Conservation (phyloP, 2,113 vertebrate species). For the Lophochroa leadbeateri region DNA sequence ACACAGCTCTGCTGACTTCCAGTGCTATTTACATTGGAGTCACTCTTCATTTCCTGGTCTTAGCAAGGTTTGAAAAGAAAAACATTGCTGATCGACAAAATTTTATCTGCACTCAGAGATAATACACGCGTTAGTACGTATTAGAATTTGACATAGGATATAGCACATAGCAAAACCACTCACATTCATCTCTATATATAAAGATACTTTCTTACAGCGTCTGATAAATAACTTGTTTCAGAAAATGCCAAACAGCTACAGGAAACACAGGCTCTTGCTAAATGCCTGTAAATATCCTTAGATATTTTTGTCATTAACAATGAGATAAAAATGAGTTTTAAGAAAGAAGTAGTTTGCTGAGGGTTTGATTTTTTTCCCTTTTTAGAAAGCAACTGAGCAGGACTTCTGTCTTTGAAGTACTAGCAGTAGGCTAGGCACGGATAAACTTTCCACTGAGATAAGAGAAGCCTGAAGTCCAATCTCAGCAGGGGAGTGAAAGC, state of each 20-base stretch:
- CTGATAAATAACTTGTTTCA: not conserved
- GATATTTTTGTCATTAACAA: not conserved
- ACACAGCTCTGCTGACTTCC: not conserved
- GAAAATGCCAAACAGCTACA: not conserved
- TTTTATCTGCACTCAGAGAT: not conserved
- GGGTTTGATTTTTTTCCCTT: not conserved
- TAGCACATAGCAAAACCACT: not conserved
- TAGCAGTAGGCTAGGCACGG: not conserved
- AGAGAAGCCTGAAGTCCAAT: not conserved
- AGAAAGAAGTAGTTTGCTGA: not conserved
- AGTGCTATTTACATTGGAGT: conserved; percentile 20
- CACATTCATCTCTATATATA: not conserved
- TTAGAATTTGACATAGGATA: not conserved
- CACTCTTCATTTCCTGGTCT: conserved; percentile 41
- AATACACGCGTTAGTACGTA: not conserved
- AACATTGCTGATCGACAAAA: not conserved
- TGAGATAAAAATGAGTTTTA: not conserved
- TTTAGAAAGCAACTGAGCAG: not conserved
- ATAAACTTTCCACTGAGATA: not conserved
- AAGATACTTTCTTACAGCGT: not conserved
- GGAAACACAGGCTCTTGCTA: not conserved
- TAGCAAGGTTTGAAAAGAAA: conserved; percentile 6
- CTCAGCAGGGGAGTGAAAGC: not conserved
- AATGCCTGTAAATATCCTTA: not conserved
- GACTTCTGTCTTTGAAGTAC: not conserved